Conservation (phyloP, 2,888 invertebrate species). For the Incurvaria masculella region DNA sequence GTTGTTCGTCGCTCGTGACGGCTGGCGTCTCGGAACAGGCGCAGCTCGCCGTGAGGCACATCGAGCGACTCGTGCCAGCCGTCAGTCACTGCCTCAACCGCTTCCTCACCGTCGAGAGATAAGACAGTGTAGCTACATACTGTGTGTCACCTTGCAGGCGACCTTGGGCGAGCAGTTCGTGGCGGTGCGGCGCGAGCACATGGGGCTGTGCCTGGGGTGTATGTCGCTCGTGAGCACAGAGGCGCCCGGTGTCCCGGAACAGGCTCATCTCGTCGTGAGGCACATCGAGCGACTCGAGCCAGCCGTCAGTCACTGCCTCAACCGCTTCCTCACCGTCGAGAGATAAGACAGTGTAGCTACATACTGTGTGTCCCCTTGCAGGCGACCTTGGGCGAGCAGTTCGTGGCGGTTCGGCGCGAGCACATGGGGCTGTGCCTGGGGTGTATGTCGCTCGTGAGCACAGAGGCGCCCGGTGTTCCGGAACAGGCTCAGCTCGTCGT, state of each 20-base stretch:
- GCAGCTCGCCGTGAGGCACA: constrained; percentile 44
- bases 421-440: constrained; percentile 45
- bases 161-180: constrained; percentile 53
- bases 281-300: constrained; percentile 41
- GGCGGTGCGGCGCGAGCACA: constrained; percentile 33
- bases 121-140: no score
- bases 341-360: no score
- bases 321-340: constrained; percentile 47
- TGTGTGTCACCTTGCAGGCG: no score
- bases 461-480: constrained; percentile 46
- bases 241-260: constrained; percentile 46
- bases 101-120: constrained; percentile 51
- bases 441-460: constrained; percentile 49
- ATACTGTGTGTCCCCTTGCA: constrained; percentile 22
- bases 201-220: constrained; percentile 51
- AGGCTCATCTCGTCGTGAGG: constrained; percentile 44
- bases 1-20: constrained; percentile 52
- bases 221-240: constrained; percentile 45
- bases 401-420: constrained; percentile 41
- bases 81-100: constrained; percentile 37
- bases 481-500: constrained; percentile 47
- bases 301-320: constrained; percentile 41
- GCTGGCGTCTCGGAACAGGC: constrained; percentile 49
- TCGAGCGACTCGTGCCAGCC: constrained; percentile 32
- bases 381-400: constrained; percentile 50